Percentiles rank a stretch among this genome's conserved stretches.
These are phyloP conservation scores for Lagopus leucura DNA, from an alignment of 2,113 vertebrate genomes.

Conservation along the genomic window DNA sequence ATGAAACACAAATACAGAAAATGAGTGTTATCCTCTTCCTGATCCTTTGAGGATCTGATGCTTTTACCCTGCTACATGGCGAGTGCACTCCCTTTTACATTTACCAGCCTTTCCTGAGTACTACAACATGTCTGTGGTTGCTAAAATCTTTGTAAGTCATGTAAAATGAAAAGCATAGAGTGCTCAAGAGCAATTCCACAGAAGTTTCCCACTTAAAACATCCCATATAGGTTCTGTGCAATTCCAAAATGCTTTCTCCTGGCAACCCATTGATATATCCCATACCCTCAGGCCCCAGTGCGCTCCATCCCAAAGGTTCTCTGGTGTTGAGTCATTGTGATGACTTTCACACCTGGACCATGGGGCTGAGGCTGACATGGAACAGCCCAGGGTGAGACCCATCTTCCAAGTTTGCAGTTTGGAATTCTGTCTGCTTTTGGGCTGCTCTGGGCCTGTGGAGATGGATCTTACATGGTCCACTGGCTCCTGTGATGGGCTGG, in stretches of 20 bases:
- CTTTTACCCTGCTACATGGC: background rate
- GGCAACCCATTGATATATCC: too few species aligned
- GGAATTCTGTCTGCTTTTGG: background rate
- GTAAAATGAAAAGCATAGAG: background rate
- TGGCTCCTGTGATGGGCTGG: background rate
- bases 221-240: too few species aligned
- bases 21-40: fast-evolving
- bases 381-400: background rate
- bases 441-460: background rate
- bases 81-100: background rate
- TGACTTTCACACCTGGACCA: background rate
- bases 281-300: too few species aligned
- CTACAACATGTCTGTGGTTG: background rate
- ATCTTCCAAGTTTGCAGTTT: background rate
- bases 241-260: too few species aligned
- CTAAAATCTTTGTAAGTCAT: background rate
- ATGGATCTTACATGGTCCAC: background rate
- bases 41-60: background rate
- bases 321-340: fast-evolving
- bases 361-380: background rate
- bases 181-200: background rate
- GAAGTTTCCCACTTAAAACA: background rate
- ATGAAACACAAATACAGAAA: background rate
- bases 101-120: background rate
- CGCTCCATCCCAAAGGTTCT: background rate